These are phyloP conservation scores for Acanthisitta chloris DNA, from an alignment of 2,113 vertebrate species.

Conservation along the genomic window DNA sequence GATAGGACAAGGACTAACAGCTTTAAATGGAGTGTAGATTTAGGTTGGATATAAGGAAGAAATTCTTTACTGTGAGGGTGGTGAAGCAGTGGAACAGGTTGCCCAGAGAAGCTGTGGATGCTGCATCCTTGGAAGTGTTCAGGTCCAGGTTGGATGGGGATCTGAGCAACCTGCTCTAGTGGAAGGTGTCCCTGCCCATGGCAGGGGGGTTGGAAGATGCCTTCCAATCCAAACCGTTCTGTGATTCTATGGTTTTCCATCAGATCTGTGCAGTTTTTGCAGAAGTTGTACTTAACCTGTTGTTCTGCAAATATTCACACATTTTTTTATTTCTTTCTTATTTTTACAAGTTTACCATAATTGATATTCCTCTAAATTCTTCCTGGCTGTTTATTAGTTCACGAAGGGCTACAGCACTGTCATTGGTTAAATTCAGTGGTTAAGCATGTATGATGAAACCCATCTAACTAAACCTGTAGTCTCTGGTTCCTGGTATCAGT, in stretches of 20 bases:
- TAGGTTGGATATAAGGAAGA: neutral
- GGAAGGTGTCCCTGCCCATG: neutral
- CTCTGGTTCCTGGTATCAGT: neutral
- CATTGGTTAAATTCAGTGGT: neutral
- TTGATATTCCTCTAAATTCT: neutral
- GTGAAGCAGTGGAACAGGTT: neutral
- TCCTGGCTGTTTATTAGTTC: neutral
- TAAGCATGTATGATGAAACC: neutral
- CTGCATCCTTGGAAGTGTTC: neutral
- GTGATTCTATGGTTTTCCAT: neutral
- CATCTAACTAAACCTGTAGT: neutral
- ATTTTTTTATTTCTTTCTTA: neutral
- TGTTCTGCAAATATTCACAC: neutral
- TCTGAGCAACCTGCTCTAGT: neutral
- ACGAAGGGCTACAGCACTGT: neutral
- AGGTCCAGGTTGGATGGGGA: neutral
- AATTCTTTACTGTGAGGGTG: neutral
- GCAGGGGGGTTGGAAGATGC: neutral
- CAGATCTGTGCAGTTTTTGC: neutral
- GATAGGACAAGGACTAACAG: neutral
- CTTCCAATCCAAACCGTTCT: neutral
- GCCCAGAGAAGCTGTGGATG: neutral
- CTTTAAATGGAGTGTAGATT: neutral
- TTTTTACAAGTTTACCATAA: neutral
- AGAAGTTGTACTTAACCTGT: neutral